Conservation (phyloP, 2,113 vertebrate species). For the Pomatostomus ruficeps region DNA sequence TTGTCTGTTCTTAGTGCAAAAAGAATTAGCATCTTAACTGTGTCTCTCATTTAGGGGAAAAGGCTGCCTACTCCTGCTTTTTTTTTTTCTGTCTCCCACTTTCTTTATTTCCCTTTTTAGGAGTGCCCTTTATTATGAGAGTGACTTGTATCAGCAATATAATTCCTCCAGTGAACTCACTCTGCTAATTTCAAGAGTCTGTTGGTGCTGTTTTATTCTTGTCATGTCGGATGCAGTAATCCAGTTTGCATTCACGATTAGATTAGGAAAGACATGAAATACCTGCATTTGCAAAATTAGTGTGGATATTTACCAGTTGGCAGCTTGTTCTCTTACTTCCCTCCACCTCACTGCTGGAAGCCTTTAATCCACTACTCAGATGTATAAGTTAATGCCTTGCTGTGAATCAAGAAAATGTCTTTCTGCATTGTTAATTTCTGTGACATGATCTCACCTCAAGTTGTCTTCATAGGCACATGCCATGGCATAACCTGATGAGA, state of each 20-base stretch:
- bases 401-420: conserved; percentile 37
- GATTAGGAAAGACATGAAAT: conserved; percentile 58
- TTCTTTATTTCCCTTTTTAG: not conserved
- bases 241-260: conserved; percentile 55
- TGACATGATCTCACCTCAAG: conserved; percentile 22
- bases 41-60: not conserved
- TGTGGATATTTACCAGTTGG: conserved; percentile 56
- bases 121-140: not conserved
- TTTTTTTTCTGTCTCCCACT: not conserved
- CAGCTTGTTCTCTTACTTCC: conserved; percentile 36
- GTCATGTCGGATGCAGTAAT: conserved; percentile 54
- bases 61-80: not conserved
- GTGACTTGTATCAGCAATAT: not conserved
- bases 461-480: conserved; percentile 17
- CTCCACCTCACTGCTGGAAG: conserved; percentile 27
- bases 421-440: conserved; percentile 45
- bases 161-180: not conserved
- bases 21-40: not conserved
- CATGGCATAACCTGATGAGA: not conserved
- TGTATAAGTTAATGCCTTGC: conserved; percentile 18
- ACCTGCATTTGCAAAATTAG: conserved; percentile 62
- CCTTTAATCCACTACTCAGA: conserved; percentile 32
- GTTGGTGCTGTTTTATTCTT: conserved; percentile 32
- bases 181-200: not conserved
- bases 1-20: not conserved